A percentile compares a stretch with the other conserved stretches of the same genome.
phyloP scores from a whole-genome alignment of 2,113 vertebrate species.

The Tringa solitaria region DNA sequence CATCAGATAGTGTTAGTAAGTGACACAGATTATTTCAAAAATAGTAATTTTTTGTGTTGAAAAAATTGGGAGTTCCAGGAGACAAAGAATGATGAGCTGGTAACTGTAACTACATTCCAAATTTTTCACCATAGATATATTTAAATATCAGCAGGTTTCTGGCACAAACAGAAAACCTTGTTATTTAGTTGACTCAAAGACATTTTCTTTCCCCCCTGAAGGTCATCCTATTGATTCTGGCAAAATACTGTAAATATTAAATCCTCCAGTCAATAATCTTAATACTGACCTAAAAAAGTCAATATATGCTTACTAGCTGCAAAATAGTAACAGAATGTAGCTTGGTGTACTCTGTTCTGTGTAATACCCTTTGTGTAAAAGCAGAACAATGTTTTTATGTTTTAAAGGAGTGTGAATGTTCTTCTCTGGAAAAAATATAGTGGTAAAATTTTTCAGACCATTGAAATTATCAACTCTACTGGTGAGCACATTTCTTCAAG shows the following conservation, averaged over 20 bases:
- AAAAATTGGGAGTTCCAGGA: not conserved
- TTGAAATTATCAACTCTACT: not conserved
- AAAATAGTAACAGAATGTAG: not conserved
- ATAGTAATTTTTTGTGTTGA: not conserved
- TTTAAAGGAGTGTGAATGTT: not conserved
- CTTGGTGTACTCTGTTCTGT: not conserved
- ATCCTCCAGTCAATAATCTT: constrained; percentile 54
- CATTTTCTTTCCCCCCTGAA: constrained; percentile 17
- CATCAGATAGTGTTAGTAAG: not conserved
- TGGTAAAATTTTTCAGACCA: not conserved
- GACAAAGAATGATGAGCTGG: not conserved
- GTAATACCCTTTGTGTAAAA: not conserved
- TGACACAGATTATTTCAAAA: not conserved
- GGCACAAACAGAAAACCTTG: not conserved
- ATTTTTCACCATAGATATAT: not conserved
- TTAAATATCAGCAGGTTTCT: not conserved
- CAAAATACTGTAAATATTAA: constrained; percentile 59
- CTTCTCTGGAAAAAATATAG: not conserved
- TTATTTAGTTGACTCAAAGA: constrained; percentile 29
- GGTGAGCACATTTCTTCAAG: not conserved
- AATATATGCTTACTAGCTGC: constrained; percentile 31
- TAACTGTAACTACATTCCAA: not conserved
- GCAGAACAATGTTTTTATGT: not conserved
- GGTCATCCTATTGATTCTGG: constrained; percentile 61
- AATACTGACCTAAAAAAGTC: constrained; percentile 43